A percentile compares a stretch with the other conserved stretches of the same genome.
Evolutionary conservation across 64 coral and sea anemone genomes (phyloP).

Genomic region (Catalaphyllia jardinei): DNA sequence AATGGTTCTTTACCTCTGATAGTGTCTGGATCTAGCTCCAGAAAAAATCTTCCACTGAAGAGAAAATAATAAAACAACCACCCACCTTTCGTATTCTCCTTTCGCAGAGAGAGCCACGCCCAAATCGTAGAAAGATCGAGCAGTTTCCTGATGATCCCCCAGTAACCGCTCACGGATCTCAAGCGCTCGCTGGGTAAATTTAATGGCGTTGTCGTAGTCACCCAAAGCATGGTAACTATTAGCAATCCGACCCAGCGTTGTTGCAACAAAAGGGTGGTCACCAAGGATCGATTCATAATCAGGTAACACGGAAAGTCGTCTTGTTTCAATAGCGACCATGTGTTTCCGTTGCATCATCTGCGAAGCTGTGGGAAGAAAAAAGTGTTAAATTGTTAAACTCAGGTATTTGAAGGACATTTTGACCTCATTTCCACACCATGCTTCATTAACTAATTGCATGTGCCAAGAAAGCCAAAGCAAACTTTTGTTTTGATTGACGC

Average conservation of each 20-base stretch:
- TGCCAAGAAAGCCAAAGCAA: no score
- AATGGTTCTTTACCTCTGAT: no score
- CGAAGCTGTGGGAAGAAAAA: neutral
- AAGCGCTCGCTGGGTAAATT: constrained; percentile 8
- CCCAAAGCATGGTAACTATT: constrained; percentile 34
- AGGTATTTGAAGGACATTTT: no score
- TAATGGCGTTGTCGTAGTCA: constrained; percentile 37
- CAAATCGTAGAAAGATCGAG: constrained; percentile 30
- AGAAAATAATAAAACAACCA: no score
- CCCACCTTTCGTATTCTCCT: neutral
- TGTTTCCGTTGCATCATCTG: constrained; percentile 2
- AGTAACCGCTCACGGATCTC: constrained; percentile 9
- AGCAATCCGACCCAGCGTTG: constrained; percentile 28
- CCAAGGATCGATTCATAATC: constrained; percentile 20
- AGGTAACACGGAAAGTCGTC: constrained; percentile 21
- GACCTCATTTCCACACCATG: no score
- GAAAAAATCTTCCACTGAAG: no score
- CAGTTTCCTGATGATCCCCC: constrained; percentile 36
- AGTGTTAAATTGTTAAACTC: neutral
- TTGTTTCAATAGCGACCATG: neutral
- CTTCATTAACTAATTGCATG: no score
- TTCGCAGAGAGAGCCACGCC: constrained; percentile 5
- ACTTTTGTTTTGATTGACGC: no score
- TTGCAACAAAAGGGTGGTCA: constrained; percentile 43
- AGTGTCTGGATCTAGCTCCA: no score